Base-by-base conservation (phyloP, 2,888 invertebrate species). In the Thysanoteuthis rhombus region DNA sequence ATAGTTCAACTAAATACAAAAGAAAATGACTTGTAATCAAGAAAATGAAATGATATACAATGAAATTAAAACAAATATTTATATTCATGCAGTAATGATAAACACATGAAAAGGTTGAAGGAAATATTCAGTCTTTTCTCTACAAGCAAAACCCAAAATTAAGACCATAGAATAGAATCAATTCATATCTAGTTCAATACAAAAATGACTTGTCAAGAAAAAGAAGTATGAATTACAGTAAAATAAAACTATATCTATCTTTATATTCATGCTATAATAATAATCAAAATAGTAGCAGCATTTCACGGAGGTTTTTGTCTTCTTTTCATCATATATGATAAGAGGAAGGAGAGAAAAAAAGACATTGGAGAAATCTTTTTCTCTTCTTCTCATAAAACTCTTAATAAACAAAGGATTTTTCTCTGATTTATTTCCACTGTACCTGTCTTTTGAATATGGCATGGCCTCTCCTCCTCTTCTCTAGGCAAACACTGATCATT, bases 381-480 rank as follows among this genome's bases (percentile, higher is more conserved):
- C n/a, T n/a, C n/a, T n/a, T n/a, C n/a, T n/a, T n/a, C n/a, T n/a
- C n/a, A n/a, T n/a, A n/a, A n/a, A 38, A 42, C 28, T 40, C 22
- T n/a, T 10, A 42, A 42, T 45, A 92, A 91, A 42, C 92, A 92
- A 40, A 92, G n/a, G 16, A 42, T 16, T 32, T 92, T 6, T n/a
- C n/a, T n/a, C n/a, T n/a, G n/a, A n/a, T n/a, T n/a, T 90, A 12
- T 93, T 40, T 93, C n/a, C 75, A 75, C 94, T n/a, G n/a, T n/a
- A 95, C 95, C 95, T 95, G 93, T 95, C 95, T 93, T 95, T 95
- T 92, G 95, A 94, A 94, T 95, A 94, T 94, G 95, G 95, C 95
- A 95, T 95, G 94, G 93, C 95, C 94, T 93, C 93, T 58, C 90
- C 93, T 94, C 89, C 47, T 89, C 90, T 91, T 92, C 52, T 47